A percentile compares a stretch with the other conserved stretches of the same genome.
Evolutionary conservation across 2,888 invertebrate species (phyloP).

Genomic region (Gortyna flavago): DNA sequence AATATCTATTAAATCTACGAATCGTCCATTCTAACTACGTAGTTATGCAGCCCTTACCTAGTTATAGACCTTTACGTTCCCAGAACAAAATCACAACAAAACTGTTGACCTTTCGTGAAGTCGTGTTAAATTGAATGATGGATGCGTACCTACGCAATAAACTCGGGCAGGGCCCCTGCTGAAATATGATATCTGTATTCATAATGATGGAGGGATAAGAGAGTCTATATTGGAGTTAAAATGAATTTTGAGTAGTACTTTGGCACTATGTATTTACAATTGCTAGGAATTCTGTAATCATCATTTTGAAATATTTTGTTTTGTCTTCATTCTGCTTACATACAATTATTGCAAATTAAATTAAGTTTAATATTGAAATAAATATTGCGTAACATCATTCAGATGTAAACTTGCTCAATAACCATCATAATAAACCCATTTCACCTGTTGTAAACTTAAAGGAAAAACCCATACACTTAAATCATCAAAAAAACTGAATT

Average conservation of each 20-base stretch:
- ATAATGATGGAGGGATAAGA: constrained; percentile 44
- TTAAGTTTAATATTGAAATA: not conserved
- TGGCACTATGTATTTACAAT: constrained; percentile 3
- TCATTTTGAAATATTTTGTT: not conserved
- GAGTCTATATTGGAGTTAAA: not conserved
- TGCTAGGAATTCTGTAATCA: not conserved
- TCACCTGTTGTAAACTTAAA: constrained; percentile 28
- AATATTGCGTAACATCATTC: not conserved
- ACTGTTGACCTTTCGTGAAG: constrained; percentile 58
- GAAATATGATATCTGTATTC: constrained; percentile 53
- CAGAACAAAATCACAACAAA: constrained; percentile 47
- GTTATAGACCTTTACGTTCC: constrained; percentile 11
- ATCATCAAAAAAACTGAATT: constrained; percentile 48
- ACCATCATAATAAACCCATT: constrained; percentile 2
- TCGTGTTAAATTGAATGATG: constrained; percentile 64
- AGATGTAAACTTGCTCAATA: not conserved
- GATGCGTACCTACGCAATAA: constrained; percentile 61
- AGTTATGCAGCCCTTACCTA: constrained; percentile 4
- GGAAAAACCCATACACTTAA: constrained; percentile 19
- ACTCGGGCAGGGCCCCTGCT: constrained; percentile 31
- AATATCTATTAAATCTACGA: not conserved
- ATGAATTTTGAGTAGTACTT: constrained; percentile 2
- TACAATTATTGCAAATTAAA: not conserved
- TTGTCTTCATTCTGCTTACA: not conserved
- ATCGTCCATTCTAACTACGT: not conserved